A percentile compares a stretch with the other conserved stretches of the same genome.
phyloP scores from a whole-genome alignment of 2,113 vertebrate species.

The Dromaius novaehollandiae region DNA sequence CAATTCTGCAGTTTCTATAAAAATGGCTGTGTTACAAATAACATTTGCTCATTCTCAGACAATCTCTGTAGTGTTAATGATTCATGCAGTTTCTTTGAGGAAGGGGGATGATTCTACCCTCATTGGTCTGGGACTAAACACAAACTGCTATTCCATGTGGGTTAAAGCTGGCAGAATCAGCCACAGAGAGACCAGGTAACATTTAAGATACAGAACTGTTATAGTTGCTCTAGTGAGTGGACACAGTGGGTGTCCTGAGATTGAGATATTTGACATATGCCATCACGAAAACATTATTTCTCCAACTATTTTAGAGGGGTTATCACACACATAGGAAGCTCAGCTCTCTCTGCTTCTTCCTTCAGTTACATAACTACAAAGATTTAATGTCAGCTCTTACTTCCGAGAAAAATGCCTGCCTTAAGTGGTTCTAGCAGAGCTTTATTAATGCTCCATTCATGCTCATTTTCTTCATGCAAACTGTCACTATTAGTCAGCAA shows the following conservation, averaged over 20 bases:
- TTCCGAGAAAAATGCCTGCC: neutral
- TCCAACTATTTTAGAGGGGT: neutral
- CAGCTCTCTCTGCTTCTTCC: neutral
- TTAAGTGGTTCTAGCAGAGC: constrained; percentile 1
- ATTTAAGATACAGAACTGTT: neutral
- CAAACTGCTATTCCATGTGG: neutral
- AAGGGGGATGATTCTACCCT: neutral
- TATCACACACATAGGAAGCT: neutral
- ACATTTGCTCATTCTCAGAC: neutral
- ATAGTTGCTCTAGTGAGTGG: neutral
- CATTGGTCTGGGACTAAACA: neutral
- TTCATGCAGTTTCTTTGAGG: neutral
- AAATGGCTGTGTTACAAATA: neutral
- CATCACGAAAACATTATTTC: neutral
- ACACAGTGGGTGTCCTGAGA: accelerated
- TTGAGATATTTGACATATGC: neutral
- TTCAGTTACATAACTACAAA: neutral
- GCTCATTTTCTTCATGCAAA: neutral
- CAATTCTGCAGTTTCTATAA: neutral
- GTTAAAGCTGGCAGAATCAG: neutral
- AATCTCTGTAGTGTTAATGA: neutral
- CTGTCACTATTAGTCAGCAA: constrained; percentile 27
- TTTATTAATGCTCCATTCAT: constrained; percentile 12
- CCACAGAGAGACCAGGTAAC: neutral
- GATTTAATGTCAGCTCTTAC: neutral